A percentile compares a stretch with the other conserved stretches of the same genome.
Conservation (phyloP, 2,888 invertebrate species). For the Cephus runcator region DNA sequence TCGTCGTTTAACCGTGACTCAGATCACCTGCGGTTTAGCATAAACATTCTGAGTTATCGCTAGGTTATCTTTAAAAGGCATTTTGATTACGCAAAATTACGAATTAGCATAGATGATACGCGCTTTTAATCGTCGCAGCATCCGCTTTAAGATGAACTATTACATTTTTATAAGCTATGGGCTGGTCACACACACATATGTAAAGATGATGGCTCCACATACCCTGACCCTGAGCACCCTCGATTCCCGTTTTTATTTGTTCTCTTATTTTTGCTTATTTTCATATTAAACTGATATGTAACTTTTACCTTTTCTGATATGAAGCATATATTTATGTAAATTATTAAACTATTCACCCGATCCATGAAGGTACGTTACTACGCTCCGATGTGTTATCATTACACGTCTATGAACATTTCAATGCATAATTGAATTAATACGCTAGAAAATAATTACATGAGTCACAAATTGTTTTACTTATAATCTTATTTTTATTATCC, state of each 20-base stretch:
- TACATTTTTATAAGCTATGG: too few relatives aligned
- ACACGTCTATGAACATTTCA: not conserved
- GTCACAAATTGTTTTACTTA: not conserved
- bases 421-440: not conserved
- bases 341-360: not conserved
- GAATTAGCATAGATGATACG: constrained; percentile 24
- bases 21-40: not conserved
- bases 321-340: not conserved
- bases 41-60: not conserved
- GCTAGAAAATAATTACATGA: not conserved
- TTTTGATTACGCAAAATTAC: constrained; percentile 1
- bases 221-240: too few relatives aligned
- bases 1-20: not conserved
- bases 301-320: not conserved
- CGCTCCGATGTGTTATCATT: not conserved
- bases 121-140: constrained; percentile 14
- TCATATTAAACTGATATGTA: too few relatives aligned
- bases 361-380: not conserved
- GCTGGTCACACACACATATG: too few relatives aligned
- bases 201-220: too few relatives aligned
- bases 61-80: not conserved
- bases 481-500: not conserved
- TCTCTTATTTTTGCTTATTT: too few relatives aligned
- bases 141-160: not conserved
- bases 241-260: too few relatives aligned